Conservation (phyloP, 37 sponge, comb jelly and placozoan genomes). For the Axinella damicornis region DNA sequence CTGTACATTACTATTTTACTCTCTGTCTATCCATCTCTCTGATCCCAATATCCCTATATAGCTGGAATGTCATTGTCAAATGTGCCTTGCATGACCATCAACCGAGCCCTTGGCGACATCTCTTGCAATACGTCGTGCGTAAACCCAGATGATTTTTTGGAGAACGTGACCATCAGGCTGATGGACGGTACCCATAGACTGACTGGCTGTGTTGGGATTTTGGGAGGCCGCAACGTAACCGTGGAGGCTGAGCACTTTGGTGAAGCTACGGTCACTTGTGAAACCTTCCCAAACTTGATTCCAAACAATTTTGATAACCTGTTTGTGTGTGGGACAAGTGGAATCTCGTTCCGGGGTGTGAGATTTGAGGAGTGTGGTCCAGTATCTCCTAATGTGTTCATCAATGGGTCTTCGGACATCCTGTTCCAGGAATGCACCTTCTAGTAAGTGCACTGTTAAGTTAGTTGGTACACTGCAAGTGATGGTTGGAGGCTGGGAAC, state of each 20-base stretch:
- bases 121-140: not conserved
- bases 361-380: constrained; percentile 73
- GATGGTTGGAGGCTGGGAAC: not conserved
- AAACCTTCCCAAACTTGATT: constrained; percentile 16
- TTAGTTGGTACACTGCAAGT: too few relatives aligned
- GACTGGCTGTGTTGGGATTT: constrained; percentile 27
- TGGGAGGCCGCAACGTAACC: constrained; percentile 27
- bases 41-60: too few relatives aligned
- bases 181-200: constrained; percentile 22
- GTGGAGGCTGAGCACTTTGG: constrained; percentile 30
- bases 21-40: too few relatives aligned
- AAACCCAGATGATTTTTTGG: not conserved
- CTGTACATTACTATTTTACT: too few relatives aligned
- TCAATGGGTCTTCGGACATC: constrained; percentile 21
- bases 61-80: too few relatives aligned
- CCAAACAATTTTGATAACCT: constrained; percentile 48
- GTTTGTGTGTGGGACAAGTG: not conserved
- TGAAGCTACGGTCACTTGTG: constrained; percentile 47
- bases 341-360: constrained; percentile 44
- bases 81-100: constrained; percentile 5
- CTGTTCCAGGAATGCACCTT: constrained; percentile 53
- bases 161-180: constrained; percentile 2
- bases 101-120: constrained; percentile 27
- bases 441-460: constrained; percentile 44
- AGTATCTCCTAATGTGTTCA: constrained; percentile 62